phyloP scores from a whole-genome alignment of 92 coral and sea anemone genomes.

The Siderastrea radians region DNA sequence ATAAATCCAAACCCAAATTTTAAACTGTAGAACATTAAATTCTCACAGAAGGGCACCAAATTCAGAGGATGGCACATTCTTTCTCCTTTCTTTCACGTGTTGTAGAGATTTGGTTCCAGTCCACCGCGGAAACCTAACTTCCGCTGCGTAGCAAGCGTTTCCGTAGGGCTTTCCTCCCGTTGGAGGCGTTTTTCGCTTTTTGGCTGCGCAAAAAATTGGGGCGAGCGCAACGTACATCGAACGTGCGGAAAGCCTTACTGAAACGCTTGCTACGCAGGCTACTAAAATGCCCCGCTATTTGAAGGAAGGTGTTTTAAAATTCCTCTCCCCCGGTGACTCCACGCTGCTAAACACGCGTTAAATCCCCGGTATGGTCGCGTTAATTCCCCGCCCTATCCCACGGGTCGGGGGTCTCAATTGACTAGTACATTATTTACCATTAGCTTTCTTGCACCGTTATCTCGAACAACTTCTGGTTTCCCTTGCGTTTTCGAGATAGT shows the following conservation, averaged over 20 bases:
- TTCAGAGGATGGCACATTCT: constrained; percentile 26
- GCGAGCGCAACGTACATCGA: too few relatives aligned
- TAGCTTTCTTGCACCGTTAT: too few relatives aligned
- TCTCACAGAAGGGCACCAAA: constrained; percentile 39
- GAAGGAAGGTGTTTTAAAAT: neutral
- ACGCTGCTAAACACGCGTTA: constrained; percentile 27
- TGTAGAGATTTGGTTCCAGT: constrained; percentile 1
- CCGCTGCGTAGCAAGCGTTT: too few relatives aligned
- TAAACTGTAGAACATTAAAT: neutral
- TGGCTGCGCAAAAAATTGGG: too few relatives aligned
- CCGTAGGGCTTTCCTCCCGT: too few relatives aligned
- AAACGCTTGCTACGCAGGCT: too few relatives aligned
- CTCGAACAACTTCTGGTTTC: too few relatives aligned
- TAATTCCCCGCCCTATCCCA: constrained; percentile 17
- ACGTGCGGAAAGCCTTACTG: too few relatives aligned
- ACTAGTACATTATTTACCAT: neutral
- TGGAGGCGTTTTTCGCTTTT: too few relatives aligned
- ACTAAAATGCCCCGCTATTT: neutral
- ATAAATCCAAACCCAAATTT: too few relatives aligned
- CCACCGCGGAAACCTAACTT: constrained; percentile 3
- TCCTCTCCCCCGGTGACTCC: neutral
- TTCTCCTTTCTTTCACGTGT: constrained; percentile 4
- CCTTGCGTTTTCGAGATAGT: too few relatives aligned
- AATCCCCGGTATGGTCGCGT: constrained; percentile 22
- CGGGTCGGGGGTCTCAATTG: neutral